A percentile compares a stretch with the other conserved stretches of the same genome.
phyloP scores from a whole-genome alignment of 2,797 vertebrate species.

The Hemibagrus guttatus region DNA sequence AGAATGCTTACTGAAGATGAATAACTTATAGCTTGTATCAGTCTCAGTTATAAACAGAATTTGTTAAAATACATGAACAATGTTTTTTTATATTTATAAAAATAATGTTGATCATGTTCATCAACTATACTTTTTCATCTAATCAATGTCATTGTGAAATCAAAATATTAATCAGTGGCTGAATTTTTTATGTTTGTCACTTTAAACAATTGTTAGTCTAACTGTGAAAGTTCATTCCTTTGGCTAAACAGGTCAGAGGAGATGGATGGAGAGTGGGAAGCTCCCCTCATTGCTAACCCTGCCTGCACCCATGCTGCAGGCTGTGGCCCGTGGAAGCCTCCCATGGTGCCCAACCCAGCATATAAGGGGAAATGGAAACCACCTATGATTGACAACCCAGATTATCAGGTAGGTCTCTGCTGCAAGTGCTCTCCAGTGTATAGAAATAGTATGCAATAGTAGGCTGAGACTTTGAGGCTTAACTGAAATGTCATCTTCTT shows the following conservation, averaged over 20 bases:
- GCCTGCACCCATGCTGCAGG: constrained; percentile 47
- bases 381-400: constrained; percentile 58
- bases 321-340: constrained; percentile 57
- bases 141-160: background rate
- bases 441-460: background rate
- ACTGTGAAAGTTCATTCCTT: background rate
- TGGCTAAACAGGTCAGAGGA: constrained; percentile 53
- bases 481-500: background rate
- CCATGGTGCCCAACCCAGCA: constrained; percentile 55
- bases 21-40: background rate
- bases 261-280: constrained; percentile 61
- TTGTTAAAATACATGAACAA: background rate
- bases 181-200: background rate
- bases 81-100: background rate
- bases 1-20: background rate
- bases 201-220: background rate
- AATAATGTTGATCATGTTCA: background rate
- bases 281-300: constrained; percentile 57
- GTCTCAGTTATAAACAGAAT: background rate
- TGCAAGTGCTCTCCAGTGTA: background rate
- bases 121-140: background rate
- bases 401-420: constrained; percentile 54
- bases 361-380: constrained; percentile 61
- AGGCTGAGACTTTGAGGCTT: background rate
- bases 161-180: background rate